A percentile compares a stretch with the other conserved stretches of the same genome.
Evolutionary conservation across 2,888 invertebrate species (phyloP).

Genomic region (Drosophila cyrtoloma): DNA sequence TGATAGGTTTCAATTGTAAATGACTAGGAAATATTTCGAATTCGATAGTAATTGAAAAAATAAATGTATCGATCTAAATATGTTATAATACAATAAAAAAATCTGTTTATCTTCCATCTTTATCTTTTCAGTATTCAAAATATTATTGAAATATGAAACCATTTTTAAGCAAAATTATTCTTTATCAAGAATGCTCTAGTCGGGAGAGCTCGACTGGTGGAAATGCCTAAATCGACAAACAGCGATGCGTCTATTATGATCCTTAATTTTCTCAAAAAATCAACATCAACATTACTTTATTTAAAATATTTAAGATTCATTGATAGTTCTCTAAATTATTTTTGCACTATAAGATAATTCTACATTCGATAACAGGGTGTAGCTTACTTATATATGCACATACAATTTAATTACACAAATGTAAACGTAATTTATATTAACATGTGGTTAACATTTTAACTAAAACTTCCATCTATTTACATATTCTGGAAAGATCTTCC

Average conservation of each 20-base stretch:
- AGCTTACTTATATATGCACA: background rate
- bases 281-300: too few species aligned
- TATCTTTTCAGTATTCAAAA: background rate
- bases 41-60: too few species aligned
- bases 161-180: background rate
- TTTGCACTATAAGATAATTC: background rate
- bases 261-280: background rate
- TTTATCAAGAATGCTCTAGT: background rate
- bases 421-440: background rate
- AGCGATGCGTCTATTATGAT: background rate
- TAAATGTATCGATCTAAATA: too few species aligned
- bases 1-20: too few species aligned
- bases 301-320: background rate
- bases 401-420: background rate
- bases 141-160: background rate
- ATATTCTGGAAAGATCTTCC: background rate
- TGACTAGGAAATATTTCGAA: too few species aligned
- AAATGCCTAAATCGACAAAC: background rate
- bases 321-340: background rate
- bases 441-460: background rate
- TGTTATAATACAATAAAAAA: too few species aligned
- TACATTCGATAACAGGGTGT: background rate
- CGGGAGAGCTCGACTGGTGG: background rate
- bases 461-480: background rate
- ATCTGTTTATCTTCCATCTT: too few species aligned